Conservation (phyloP, 2,797 vertebrate species). For the Enteromius paludinosus region DNA sequence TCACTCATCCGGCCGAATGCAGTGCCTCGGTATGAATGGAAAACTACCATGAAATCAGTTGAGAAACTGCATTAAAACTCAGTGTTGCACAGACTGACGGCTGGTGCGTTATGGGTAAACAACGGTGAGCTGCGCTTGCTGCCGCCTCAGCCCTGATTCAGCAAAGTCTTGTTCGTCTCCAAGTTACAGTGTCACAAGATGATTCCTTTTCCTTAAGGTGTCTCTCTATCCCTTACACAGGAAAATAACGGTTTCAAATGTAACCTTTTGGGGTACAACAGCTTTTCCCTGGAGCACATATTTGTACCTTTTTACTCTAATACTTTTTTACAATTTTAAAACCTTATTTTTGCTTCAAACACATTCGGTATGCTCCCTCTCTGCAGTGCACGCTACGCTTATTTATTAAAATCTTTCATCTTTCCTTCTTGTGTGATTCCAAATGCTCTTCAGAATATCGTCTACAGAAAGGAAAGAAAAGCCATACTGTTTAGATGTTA, state of each 20-base stretch:
- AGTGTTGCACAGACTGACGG: slow-evolving; percentile 6
- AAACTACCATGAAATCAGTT: slow-evolving; percentile 52
- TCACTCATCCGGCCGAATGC: slow-evolving; percentile 17
- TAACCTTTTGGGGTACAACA: no score
- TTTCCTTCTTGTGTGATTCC: background rate
- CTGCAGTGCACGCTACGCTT: background rate
- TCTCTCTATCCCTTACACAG: background rate
- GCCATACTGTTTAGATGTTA: background rate
- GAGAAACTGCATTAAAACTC: slow-evolving; percentile 30
- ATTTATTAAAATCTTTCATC: background rate
- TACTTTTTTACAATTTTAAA: no score
- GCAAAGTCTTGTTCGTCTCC: slow-evolving; percentile 20
- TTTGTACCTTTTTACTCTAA: no score
- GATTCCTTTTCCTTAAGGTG: slow-evolving; percentile 1
- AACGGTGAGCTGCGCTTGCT: background rate
- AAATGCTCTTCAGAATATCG: background rate
- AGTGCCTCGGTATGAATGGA: slow-evolving; percentile 35
- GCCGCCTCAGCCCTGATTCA: slow-evolving; percentile 32
- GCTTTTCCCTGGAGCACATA: no score
- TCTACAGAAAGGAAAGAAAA: background rate
- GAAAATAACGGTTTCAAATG: no score
- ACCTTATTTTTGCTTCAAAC: background rate
- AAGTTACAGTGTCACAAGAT: slow-evolving; percentile 17
- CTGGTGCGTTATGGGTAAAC: slow-evolving; percentile 7
- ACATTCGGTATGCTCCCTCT: background rate